Base-by-base conservation (phyloP, 1,140 invertebrate species). In the Sarcophaga peregrina region DNA sequence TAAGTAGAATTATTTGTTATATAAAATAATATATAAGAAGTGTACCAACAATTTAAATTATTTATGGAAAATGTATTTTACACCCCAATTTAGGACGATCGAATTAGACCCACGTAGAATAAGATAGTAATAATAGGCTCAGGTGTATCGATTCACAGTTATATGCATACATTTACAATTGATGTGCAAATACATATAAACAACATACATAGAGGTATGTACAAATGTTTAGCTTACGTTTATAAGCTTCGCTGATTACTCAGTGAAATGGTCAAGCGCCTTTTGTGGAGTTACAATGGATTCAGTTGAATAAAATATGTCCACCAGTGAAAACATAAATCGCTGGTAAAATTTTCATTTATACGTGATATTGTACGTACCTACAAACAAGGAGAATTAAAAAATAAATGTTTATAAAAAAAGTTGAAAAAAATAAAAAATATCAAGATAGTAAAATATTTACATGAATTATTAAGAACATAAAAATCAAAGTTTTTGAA, bases 231-330 rank as follows among this genome's bases (percentile, higher is more conserved):
- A 13, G 15, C 15, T n/a, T 68, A 68, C 62, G 20, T 68, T 68
- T 68, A 68, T 68, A 68, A 68, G 74, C 47, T 76, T 76, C 37
- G 73, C 73, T 75, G 74, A 48, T 76, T 76, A 46, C 74, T 76
- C 72, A 82, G 82, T 76, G 82, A 82, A 82, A 82, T 82, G 82
- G 82, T 82, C 82, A 82, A 82, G 62, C 62, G 62, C 62, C 62
- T 68, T 20, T 68, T 20, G 17, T 82, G 68, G 72, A 68, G 62
- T 68, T 68, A 68, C 17, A 68, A 68, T 68, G n/a, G 20, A 37
- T 75, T 82, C 82, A 82, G 82, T 82, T 58, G 82, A 76, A 62
- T 47, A 75, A 58, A 76, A 76, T 50, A 68, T 48, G 73, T 76
- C 9, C 82, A 82, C 74, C 48, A 13, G 82, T 20, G 13, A 58